These are phyloP conservation scores for Mycteria americana DNA, from an alignment of 2,797 vertebrate genomes.

Conservation along the genomic window DNA sequence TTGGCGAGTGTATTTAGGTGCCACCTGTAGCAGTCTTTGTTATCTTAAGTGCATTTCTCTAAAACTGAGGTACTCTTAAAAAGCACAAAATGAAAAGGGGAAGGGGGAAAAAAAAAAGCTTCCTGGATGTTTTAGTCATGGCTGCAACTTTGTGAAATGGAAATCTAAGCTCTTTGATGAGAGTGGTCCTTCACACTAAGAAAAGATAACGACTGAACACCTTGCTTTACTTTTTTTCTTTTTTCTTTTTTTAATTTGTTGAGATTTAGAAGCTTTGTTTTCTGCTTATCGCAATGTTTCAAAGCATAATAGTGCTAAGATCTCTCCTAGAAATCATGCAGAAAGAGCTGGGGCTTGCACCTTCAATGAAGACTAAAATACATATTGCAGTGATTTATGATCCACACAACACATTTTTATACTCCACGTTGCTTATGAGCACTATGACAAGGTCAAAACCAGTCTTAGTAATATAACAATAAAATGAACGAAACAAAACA, in stretches of 20 bases:
- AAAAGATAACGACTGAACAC: neutral
- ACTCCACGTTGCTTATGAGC: neutral
- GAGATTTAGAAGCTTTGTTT: neutral
- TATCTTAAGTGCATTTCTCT: neutral
- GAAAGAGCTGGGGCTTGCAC: neutral
- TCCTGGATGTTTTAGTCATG: neutral
- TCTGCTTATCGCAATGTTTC: neutral
- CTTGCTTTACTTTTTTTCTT: neutral
- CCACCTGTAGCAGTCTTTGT: neutral
- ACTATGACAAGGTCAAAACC: neutral
- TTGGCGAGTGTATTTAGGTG: neutral
- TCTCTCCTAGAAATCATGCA: neutral
- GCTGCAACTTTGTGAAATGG: neutral
- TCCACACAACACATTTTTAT: neutral
- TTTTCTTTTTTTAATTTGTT: neutral
- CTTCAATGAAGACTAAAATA: neutral
- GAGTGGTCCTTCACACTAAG: neutral
- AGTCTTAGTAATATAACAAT: neutral
- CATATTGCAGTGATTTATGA: neutral
- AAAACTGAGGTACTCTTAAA: neutral
- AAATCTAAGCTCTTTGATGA: neutral
- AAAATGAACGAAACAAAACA: neutral
- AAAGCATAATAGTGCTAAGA: neutral
- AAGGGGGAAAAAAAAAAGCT: too few relatives aligned
- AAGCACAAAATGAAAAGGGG: neutral